These are phyloP conservation scores for Rhinatrema bivittatum DNA, from an alignment of 2,797 vertebrate genomes.

Conservation along the genomic window DNA sequence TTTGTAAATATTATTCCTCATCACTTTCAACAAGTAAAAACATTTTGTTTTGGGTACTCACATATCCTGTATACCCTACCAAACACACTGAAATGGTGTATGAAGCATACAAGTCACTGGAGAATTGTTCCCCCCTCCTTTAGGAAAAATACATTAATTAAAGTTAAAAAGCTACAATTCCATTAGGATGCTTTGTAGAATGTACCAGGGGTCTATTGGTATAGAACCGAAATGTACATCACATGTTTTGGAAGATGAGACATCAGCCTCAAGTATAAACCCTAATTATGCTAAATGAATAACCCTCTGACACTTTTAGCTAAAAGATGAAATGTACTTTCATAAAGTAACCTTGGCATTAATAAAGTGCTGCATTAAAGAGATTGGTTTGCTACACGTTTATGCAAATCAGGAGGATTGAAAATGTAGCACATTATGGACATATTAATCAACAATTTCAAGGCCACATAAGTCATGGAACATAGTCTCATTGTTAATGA, in stretches of 20 bases:
- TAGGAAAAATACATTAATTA: too few species aligned
- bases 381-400: neutral
- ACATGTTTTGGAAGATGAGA: constrained; percentile 8
- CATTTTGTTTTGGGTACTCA: too few species aligned
- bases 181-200: too few species aligned
- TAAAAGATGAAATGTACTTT: neutral
- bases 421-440: neutral
- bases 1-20: too few species aligned
- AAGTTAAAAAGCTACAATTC: too few species aligned
- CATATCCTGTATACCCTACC: too few species aligned
- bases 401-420: constrained; percentile 18
- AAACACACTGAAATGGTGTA: too few species aligned
- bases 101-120: too few species aligned
- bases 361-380: constrained; percentile 11
- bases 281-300: constrained; percentile 13
- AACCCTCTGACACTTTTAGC: constrained; percentile 17
- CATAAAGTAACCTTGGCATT: constrained; percentile 9
- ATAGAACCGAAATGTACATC: too few species aligned
- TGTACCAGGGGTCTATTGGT: too few species aligned
- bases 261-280: constrained; percentile 4
- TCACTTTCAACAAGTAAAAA: too few species aligned
- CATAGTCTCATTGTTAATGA: constrained; percentile 1
- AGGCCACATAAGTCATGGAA: constrained; percentile 7
- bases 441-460: constrained; percentile 12
- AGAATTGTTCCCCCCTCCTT: too few species aligned